phyloP scores from a whole-genome alignment of 1,140 invertebrate genomes.

The Aphaenogaster rudis region DNA sequence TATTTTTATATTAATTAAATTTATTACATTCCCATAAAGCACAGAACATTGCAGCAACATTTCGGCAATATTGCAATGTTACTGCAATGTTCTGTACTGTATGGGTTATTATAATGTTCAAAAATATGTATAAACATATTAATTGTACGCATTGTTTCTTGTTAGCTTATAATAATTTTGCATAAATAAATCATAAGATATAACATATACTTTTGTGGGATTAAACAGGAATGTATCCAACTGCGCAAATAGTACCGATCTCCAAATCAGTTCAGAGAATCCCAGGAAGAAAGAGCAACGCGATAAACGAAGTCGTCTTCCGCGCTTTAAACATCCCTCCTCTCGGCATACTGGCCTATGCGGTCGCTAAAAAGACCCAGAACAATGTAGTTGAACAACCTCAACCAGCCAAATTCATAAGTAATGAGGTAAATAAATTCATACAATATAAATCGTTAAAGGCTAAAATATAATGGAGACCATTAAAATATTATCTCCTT shows the following conservation, averaged over 20 bases:
- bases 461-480: background rate
- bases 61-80: too few relatives aligned
- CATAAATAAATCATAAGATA: slow-evolving; percentile 80
- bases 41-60: too few relatives aligned
- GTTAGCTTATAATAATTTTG: slow-evolving; percentile 19
- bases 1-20: background rate
- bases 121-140: background rate
- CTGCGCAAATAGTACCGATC: slow-evolving; percentile 89
- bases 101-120: too few relatives aligned
- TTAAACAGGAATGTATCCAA: slow-evolving; percentile 73
- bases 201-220: slow-evolving; percentile 74
- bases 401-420: slow-evolving; percentile 47
- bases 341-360: slow-evolving; percentile 90
- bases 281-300: slow-evolving; percentile 89
- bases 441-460: background rate
- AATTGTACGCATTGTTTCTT: background rate
- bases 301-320: slow-evolving; percentile 90
- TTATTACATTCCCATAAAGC: background rate
- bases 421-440: slow-evolving; percentile 65
- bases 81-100: too few relatives aligned
- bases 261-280: slow-evolving; percentile 88
- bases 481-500: background rate
- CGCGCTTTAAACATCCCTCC: slow-evolving; percentile 89
- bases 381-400: background rate
- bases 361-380: slow-evolving; percentile 83